phyloP scores from a whole-genome alignment of 2,888 invertebrate species.

The Nomada lathburiana region DNA sequence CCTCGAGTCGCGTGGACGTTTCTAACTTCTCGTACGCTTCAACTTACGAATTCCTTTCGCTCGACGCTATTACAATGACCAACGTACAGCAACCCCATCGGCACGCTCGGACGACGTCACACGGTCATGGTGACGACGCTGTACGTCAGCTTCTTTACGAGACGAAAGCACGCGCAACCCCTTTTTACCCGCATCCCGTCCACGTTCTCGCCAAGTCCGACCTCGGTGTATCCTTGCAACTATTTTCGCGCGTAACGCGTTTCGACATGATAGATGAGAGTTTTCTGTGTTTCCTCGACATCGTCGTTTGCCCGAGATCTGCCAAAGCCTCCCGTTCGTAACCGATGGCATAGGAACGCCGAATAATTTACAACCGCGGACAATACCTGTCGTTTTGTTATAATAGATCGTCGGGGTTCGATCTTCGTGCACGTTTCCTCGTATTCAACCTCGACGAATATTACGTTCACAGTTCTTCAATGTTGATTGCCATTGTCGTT shows the following conservation, averaged over 20 bases:
- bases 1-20: too few relatives aligned
- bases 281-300: slow-evolving; percentile 80
- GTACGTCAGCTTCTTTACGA: too few relatives aligned
- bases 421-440: slow-evolving; percentile 34
- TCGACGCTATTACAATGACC: too few relatives aligned
- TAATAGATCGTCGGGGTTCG: slow-evolving; percentile 11
- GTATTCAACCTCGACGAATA: slow-evolving; percentile 1
- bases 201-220: slow-evolving; percentile 69
- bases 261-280: slow-evolving; percentile 82
- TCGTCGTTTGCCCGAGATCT: slow-evolving; percentile 65
- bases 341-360: slow-evolving; percentile 56
- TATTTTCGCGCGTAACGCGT: slow-evolving; percentile 80
- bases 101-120: too few relatives aligned
- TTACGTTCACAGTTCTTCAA: too few relatives aligned
- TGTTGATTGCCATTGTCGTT: too few relatives aligned
- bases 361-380: slow-evolving; percentile 77
- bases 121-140: too few relatives aligned
- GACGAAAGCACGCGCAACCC: too few relatives aligned
- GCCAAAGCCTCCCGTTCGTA: slow-evolving; percentile 70
- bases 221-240: slow-evolving; percentile 80
- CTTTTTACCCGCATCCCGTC: slow-evolving; percentile 28
- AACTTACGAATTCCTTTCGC: too few relatives aligned
- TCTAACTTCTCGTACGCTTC: too few relatives aligned
- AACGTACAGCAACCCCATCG: too few relatives aligned
- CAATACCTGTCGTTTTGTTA: slow-evolving; percentile 66